Base-by-base conservation (phyloP, 30 jellyfish, hydroid and myxozoan genomes). In the Cassiopea xamachana region DNA sequence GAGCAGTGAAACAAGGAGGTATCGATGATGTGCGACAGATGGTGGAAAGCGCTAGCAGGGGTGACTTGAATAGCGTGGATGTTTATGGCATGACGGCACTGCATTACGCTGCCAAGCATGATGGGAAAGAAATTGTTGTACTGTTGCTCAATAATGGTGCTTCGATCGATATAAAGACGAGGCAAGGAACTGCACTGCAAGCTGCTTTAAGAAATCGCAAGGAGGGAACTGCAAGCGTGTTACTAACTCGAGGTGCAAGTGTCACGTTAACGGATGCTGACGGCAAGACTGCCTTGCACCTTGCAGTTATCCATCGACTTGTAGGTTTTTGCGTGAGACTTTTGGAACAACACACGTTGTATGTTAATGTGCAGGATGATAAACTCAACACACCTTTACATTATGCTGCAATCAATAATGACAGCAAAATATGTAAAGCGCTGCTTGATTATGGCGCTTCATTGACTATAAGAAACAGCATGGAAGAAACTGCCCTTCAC, bases 201-300 rank as follows among this genome's bases (percentile, higher is more conserved):
- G 14, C 73, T 48, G 87, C 87, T 12, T 4, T 78, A 43, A 87
- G 89, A 45, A 48, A 87, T 79, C 84, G 86, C 15, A 87, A 77
- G 48, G 84, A 27, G 46, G 94, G 17, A 1, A 86, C 73, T 1
- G 89, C 89, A 7, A 43, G 48, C 12, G 8, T 87, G 48, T 80
- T 87, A 16, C 67, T 87, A 60, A 48, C 19, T 44, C 68, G 73
- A 19, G 94, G 94, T 2, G 94, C 94, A 1, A 77, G 78, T 48
- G 78, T 80, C 6, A 44, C 78, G 6, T 77, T 87, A 5, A 48
- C 55, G 2, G 94, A 87, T 64, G 69, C 77, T 45, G 81, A 77
- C 64, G 94, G 94, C 46, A 48, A 48, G 77, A 87, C 39, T 43
- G 89, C 94, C 14, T 59, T 87, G 89, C 94, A 87, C 68, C 69